Conservation (phyloP, 2,113 vertebrate species). For the Sorex araneus region DNA sequence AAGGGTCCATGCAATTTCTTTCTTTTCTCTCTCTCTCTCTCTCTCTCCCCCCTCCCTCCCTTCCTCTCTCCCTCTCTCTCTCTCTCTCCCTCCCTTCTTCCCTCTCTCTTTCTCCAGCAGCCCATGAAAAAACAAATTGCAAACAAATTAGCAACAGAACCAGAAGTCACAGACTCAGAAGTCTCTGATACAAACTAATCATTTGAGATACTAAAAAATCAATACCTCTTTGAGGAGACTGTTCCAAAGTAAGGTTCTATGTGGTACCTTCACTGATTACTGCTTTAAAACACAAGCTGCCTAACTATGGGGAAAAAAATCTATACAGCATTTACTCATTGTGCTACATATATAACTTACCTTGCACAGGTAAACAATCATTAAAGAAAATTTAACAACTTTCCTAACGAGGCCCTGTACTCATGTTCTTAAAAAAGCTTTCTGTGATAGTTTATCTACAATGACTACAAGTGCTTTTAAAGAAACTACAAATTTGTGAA, state of each 20-base stretch:
- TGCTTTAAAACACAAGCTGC: constrained; percentile 42
- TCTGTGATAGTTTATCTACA: constrained; percentile 25
- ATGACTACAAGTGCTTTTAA: constrained; percentile 34
- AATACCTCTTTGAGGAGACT: constrained; percentile 21
- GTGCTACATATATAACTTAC: not conserved
- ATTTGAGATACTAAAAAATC: constrained; percentile 34
- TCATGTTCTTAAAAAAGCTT: constrained; percentile 22
- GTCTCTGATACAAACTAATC: not conserved
- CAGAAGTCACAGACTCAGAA: constrained; percentile 2
- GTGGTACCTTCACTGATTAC: not conserved
- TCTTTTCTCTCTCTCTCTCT: too few relatives aligned
- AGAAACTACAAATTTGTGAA: constrained; percentile 58
- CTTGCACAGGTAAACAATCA: constrained; percentile 38
- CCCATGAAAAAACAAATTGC: too few relatives aligned
- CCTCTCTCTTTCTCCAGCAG: too few relatives aligned
- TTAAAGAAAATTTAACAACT: constrained; percentile 25
- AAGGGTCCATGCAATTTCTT: too few relatives aligned
- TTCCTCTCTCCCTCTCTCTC: too few relatives aligned
- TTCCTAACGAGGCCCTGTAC: constrained; percentile 28
- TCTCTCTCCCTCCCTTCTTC: too few relatives aligned
- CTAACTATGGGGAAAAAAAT: not conserved
- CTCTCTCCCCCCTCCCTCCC: too few relatives aligned
- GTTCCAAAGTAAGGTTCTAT: not conserved
- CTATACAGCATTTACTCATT: constrained; percentile 1
- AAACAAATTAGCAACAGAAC: constrained; percentile 1